Evolutionary conservation across 2,797 vertebrate genomes (phyloP), one percentile per base, ranked within the genome.

Genomic region (Oophaga sylvatica): DNA sequence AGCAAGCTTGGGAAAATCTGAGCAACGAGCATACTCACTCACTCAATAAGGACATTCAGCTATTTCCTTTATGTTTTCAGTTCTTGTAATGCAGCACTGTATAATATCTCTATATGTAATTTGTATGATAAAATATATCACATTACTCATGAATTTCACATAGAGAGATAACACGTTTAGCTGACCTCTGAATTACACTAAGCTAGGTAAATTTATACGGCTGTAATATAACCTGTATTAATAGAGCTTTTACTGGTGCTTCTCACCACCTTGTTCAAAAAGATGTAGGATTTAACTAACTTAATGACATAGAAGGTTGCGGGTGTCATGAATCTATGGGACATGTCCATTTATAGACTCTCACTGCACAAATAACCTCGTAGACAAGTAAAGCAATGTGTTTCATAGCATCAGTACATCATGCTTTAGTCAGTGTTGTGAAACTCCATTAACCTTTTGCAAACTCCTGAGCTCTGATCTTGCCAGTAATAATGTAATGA

Each of bases 401-500:
- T 89, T 86, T 87, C 84, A 83, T 62, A 83, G 84, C 83, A 85
- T 89, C 88, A 86, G 84, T 89, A 89, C 84, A 89, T 89, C 88
- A 89, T 89, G 88, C 88, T 89, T 87, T 83, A 86, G 84, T 89
- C 88, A 86, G 84, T 83, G 84, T 89, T 86, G 88, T 89, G 88
- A 89, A 89, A 89, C 84, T 89, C 88, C 84, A 89, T 89, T 89
- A 89, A 89, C 84, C 88, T 89, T 89, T 89, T 86, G 88, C 62
- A 89, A 89, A 87, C 84, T 89, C 75, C 80, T 80, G 80, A 89
- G 88, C 88, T 87, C 80, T 86, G 88, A 87, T 87, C 84, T 89
- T 89, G 84, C 88, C 84, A 89, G 80, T 87, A 86, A 83, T 86
- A 89, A 89, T 87, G 80, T 87, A 89, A 89, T 89, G 84, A 83